Evolutionary conservation across 2,797 vertebrate species (phyloP), one percentile per base, ranked within the genome.

Genomic region (Paramormyrops hopkinsi): DNA sequence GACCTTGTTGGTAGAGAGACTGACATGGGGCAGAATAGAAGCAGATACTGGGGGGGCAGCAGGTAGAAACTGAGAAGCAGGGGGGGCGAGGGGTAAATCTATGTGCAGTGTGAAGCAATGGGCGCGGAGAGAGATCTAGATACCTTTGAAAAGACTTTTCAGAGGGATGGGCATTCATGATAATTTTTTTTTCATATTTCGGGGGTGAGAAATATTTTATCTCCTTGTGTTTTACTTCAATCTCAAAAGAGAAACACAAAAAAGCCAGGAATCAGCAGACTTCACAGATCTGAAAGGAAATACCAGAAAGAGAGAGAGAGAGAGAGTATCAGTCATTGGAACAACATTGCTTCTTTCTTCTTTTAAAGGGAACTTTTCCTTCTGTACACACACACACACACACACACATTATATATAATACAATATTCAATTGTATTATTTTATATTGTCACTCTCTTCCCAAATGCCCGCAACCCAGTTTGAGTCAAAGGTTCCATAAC

Each of bases 201-300:
- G 4, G 50, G 37, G 46, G 19, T 88, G 69, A 82, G 69, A 84
- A 89, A 83, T 89, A 53, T 86, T 89, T 89, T 59, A 76, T 89
- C 88, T 82, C 29, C 50, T 19, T 54, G 50, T 79, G 73, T 79
- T 89, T 84, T 44, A 56, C 54, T 89, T 89, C 76, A 62, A 53
- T 89, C 73, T 76, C 56, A 59, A 56, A 79, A 85, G 73, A 85
- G 88, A 54, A 85, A 89, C 79, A 85, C 88, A 65, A 84, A 79
- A 84, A 41, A 46, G 54, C 46, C 53, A 89, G 92, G 92, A 90
- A 93, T 94, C 93, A 92, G 95, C 91, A 90, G 92, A 93, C 93
- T 94, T 95, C 96, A 96, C 95, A 96, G 93, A 93, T 95, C 96
- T 96, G 93, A 65, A 65, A 79, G 14, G 73, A 79, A 44, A 44